Evolutionary conservation across 2,797 vertebrate genomes (phyloP).

Genomic region (Cyclopterus lumpus): DNA sequence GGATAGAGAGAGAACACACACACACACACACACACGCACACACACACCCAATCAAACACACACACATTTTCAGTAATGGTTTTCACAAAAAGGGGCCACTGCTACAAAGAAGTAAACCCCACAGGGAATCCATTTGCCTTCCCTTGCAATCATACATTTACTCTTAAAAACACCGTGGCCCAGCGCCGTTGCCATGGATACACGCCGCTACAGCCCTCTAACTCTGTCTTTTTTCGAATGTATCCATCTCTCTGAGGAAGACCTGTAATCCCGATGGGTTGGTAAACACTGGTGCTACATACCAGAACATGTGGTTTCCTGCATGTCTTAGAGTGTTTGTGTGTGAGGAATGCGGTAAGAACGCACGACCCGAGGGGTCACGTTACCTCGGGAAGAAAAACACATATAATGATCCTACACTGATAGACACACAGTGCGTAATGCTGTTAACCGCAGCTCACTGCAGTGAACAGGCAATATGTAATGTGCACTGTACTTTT

Average conservation of each 20-base stretch:
- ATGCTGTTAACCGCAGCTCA: conserved; percentile 39
- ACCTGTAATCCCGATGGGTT: conserved; percentile 30
- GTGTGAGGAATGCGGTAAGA: conserved; percentile 47
- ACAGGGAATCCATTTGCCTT: conserved; percentile 72
- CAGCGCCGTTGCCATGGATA: conserved; percentile 57
- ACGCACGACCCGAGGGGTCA: conserved; percentile 54
- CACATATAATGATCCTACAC: conserved; percentile 15
- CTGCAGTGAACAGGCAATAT: conserved; percentile 12
- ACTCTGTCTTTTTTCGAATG: conserved; percentile 29
- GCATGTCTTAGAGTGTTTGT: conserved; percentile 20
- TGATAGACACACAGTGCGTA: conserved; percentile 15
- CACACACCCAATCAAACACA: background rate
- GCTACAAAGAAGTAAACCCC: conserved; percentile 61
- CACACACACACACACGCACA: conserved; percentile 2
- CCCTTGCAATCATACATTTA: conserved; percentile 54
- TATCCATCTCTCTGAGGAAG: conserved; percentile 20
- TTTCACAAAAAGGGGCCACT: conserved; percentile 46
- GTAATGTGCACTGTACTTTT: conserved; percentile 5
- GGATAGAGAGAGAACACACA: conserved; percentile 9
- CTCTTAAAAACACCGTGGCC: conserved; percentile 51
- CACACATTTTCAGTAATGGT: conserved; percentile 55
- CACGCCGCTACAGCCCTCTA: conserved; percentile 2
- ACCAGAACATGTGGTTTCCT: conserved; percentile 56
- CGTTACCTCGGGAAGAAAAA: conserved; percentile 43
- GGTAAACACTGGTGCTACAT: conserved; percentile 33